These are phyloP conservation scores for Melanchra persicariae DNA, from an alignment of 2,888 invertebrate species.

Conservation along the genomic window DNA sequence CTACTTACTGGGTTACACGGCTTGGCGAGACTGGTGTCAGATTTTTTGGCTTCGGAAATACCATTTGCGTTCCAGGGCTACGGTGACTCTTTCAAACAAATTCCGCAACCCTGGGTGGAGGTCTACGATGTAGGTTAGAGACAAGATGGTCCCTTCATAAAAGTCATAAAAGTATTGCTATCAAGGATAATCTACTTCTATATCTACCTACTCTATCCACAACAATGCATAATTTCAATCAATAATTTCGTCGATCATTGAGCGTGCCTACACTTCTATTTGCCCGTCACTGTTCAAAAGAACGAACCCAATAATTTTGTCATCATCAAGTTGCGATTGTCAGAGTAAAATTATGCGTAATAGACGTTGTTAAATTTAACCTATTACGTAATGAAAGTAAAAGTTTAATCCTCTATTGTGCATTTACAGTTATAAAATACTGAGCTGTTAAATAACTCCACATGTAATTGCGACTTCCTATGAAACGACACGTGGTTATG, in stretches of 20 bases:
- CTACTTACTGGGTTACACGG: no score
- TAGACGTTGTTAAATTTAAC: constrained; percentile 71
- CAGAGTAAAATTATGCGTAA: constrained; percentile 70
- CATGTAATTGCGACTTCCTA: constrained; percentile 24
- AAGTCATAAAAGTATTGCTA: not conserved
- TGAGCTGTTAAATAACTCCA: constrained; percentile 44
- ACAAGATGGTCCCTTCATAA: no score
- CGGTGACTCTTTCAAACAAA: no score
- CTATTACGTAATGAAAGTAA: constrained; percentile 75
- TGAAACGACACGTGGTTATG: constrained; percentile 9
- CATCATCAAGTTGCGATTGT: constrained; percentile 74
- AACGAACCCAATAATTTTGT: constrained; percentile 80
- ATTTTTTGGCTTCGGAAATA: no score
- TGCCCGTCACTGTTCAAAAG: constrained; percentile 72
- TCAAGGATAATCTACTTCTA: not conserved
- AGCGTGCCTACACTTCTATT: not conserved
- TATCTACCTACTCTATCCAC: not conserved
- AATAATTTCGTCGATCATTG: not conserved
- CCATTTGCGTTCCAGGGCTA: no score
- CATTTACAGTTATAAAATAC: constrained; percentile 48
- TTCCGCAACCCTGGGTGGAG: no score
- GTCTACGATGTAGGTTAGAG: no score
- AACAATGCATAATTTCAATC: not conserved
- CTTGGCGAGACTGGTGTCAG: no score
- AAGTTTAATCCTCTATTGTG: constrained; percentile 70